Conservation (phyloP, 2,888 invertebrate species). For the Metalampra italica region DNA sequence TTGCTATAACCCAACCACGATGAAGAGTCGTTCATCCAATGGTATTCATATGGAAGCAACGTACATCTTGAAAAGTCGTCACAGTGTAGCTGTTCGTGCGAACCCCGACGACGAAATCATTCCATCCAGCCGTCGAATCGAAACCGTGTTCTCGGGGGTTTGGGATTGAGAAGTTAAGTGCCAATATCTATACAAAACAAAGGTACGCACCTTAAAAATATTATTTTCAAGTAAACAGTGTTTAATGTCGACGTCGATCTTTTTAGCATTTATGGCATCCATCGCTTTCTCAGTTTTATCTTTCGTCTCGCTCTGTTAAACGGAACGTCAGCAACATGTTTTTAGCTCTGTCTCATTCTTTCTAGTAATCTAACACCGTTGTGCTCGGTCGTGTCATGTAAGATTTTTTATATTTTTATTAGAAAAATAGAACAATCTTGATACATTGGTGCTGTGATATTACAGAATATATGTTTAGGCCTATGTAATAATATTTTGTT, state of each 20-base stretch:
- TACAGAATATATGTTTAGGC: constrained; percentile 39
- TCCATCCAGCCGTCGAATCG: constrained; percentile 79
- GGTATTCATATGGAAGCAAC: constrained; percentile 28
- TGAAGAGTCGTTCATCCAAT: constrained; percentile 34
- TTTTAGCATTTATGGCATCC: constrained; percentile 76
- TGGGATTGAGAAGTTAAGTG: constrained; percentile 74
- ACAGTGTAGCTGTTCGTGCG: constrained; percentile 65
- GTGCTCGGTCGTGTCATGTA: constrained; percentile 79
- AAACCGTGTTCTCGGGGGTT: constrained; percentile 77
- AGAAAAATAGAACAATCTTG: constrained; percentile 48
- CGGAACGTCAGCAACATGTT: constrained; percentile 58
- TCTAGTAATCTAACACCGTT: constrained; percentile 79
- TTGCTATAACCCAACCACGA: constrained; percentile 58
- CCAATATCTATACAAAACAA: constrained; percentile 72
- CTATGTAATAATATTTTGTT: constrained; percentile 34
- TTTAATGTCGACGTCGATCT: constrained; percentile 51
- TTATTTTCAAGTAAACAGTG: constrained; percentile 35
- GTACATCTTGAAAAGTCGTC: constrained; percentile 47
- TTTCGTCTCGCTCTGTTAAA: constrained; percentile 62
- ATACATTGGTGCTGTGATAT: constrained; percentile 41
- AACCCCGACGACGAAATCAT: constrained; percentile 77
- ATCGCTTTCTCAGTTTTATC: constrained; percentile 72
- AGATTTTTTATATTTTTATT: constrained; percentile 73
- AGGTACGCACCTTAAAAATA: constrained; percentile 51
- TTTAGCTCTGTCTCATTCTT: constrained; percentile 66